Evolutionary conservation across 2,113 vertebrate species (phyloP).

Genomic region (Zapornia atra): DNA sequence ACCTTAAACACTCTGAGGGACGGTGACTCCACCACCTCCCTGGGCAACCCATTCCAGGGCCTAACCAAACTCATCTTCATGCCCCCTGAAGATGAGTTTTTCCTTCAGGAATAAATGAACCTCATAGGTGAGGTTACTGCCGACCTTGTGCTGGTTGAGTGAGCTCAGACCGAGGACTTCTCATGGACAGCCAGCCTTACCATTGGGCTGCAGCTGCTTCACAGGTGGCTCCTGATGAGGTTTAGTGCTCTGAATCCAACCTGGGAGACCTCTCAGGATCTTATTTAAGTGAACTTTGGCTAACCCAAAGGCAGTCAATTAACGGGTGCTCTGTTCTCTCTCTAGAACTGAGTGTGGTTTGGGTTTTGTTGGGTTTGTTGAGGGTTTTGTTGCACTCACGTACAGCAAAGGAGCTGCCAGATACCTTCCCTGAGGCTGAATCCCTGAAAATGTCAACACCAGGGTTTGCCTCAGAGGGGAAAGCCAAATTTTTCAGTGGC

Average conservation of each 20-base stretch:
- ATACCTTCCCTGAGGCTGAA: not conserved
- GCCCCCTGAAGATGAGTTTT: not conserved
- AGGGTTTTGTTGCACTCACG: not conserved
- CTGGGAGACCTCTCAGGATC: not conserved
- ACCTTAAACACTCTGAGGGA: too few species aligned
- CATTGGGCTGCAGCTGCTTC: not conserved
- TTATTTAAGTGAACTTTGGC: not conserved
- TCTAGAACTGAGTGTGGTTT: not conserved
- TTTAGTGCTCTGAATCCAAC: not conserved
- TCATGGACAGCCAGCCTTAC: not conserved
- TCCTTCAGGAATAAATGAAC: not conserved
- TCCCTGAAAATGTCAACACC: not conserved
- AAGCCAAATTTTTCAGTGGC: not conserved
- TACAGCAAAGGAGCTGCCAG: constrained; percentile 30
- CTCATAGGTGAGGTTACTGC: not conserved
- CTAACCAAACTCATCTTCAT: too few species aligned
- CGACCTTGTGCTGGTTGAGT: not conserved
- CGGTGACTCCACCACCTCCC: too few species aligned
- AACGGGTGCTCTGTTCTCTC: not conserved
- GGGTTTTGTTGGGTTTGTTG: not conserved
- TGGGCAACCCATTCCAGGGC: too few species aligned
- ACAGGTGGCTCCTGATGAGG: not conserved
- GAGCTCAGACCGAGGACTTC: not conserved
- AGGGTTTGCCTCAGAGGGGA: not conserved
- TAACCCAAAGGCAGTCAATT: not conserved